Conservation (phyloP, 2,113 vertebrate genomes). For the Eretmochelys imbricata region DNA sequence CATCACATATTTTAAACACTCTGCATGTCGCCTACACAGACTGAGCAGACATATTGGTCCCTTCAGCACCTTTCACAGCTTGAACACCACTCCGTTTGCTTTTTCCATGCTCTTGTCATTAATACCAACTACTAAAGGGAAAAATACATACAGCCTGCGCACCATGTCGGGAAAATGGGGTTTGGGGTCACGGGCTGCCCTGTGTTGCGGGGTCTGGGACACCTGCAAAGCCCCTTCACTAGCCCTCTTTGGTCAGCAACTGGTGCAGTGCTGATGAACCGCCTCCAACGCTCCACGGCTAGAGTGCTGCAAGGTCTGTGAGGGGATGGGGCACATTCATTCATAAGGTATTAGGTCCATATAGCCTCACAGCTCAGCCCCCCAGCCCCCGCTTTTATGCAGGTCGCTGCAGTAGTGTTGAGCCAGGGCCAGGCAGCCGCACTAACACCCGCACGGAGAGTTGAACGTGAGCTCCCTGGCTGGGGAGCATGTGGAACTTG, state of each 20-base stretch:
- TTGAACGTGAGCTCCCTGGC: rapidly evolving
- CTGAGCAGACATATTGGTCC: constrained; percentile 52
- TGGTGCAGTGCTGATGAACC: background rate
- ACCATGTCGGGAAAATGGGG: background rate
- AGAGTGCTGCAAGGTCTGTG: background rate
- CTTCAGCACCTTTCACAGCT: constrained; percentile 46
- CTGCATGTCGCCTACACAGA: constrained; percentile 56
- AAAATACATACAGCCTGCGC: background rate
- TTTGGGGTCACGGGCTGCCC: background rate
- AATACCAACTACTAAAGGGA: constrained; percentile 40
- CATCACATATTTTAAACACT: constrained; percentile 68
- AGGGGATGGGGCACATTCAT: background rate
- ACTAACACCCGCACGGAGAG: background rate
- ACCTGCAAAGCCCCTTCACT: background rate
- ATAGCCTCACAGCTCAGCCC: background rate
- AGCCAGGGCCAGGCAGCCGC: background rate
- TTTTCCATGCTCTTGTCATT: constrained; percentile 41
- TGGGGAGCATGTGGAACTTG: rapidly evolving
- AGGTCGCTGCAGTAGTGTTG: background rate
- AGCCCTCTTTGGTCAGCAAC: constrained; percentile 2
- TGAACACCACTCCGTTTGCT: constrained; percentile 20
- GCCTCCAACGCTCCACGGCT: background rate
- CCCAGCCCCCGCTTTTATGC: background rate
- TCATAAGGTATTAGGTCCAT: constrained; percentile 1
- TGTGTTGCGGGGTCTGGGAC: background rate